phyloP scores from a whole-genome alignment of 2,113 vertebrate genomes.

The Apeltes quadracus region DNA sequence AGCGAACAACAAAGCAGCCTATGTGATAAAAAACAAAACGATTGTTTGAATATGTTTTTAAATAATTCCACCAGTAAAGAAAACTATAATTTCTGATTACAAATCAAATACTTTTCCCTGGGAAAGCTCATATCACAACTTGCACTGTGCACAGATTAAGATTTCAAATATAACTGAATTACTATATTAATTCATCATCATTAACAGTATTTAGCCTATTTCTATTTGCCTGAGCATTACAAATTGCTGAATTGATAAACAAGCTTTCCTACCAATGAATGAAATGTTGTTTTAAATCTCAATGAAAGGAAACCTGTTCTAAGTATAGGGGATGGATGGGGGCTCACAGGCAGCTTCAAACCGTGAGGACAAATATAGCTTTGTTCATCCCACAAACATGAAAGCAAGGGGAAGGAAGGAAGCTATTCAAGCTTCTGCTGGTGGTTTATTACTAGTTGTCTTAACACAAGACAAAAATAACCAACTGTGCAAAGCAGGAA shows the following conservation, averaged over 20 bases:
- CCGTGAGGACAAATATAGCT: constrained; percentile 1
- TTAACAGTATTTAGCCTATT: neutral
- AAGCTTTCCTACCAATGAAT: neutral
- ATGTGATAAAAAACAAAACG: neutral
- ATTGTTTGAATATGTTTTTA: neutral
- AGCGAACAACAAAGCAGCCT: neutral
- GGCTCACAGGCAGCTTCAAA: constrained; percentile 15
- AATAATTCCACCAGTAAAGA: neutral
- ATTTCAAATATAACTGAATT: neutral
- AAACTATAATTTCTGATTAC: too few species aligned
- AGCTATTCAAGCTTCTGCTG: constrained; percentile 35
- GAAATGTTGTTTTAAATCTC: neutral
- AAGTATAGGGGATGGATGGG: neutral
- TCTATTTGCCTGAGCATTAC: neutral
- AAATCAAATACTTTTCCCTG: too few species aligned
- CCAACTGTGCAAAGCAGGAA: neutral
- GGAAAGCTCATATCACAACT: neutral
- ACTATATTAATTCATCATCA: neutral
- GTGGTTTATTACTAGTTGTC: neutral
- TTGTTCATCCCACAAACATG: constrained; percentile 24
- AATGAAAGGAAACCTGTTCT: neutral
- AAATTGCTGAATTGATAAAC: neutral
- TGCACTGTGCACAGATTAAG: neutral
- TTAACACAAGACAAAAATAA: neutral
- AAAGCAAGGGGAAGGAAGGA: constrained; percentile 55